Evolutionary conservation across 2,888 invertebrate species (phyloP), one percentile per base, ranked within the genome.

Genomic region (Heliconius cydno): DNA sequence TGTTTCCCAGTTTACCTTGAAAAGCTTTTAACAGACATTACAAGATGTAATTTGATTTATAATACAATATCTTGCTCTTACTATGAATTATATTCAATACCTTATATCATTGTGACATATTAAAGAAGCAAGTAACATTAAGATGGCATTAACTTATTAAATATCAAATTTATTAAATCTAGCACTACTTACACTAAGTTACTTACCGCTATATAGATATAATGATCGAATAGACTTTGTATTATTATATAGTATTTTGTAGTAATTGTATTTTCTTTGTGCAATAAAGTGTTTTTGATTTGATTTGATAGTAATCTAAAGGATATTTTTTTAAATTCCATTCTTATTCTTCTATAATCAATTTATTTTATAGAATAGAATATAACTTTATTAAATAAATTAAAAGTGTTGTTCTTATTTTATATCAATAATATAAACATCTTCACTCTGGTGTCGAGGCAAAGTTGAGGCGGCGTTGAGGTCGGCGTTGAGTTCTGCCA

Each of bases 1-100:
- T 57, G 57, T 73, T 73, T 30, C 19, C 12, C 22, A 72, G 30
- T 6, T 73, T 30, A 73, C 72, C 72, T 73, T 73, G 72, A 57
- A 60, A 57, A 34, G 72, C 72, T 73, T 73, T 73, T 73, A n/a
- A n/a, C n/a, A n/a, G n/a, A n/a, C n/a, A n/a, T n/a, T n/a, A n/a
- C n/a, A n/a, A n/a, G n/a, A n/a, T n/a, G n/a, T n/a, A n/a, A n/a
- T n/a, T n/a, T n/a, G n/a, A n/a, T n/a, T n/a, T n/a, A n/a, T n/a
- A n/a, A n/a, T n/a, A n/a, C n/a, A n/a, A 57, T 34, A n/a, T 34
- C 57, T 34, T 13, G 57, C 6, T 30, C 12, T n/a, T 22, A 52
- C 30, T 30, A n/a, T 30, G 12, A 12, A 52, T 30, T 6, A 22
- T 30, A 28, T 30, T 57, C 57, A 6, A 10, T 41, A 28, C n/a